Base-by-base conservation (phyloP, 2,797 vertebrate species). In the Sebastes dallii region DNA sequence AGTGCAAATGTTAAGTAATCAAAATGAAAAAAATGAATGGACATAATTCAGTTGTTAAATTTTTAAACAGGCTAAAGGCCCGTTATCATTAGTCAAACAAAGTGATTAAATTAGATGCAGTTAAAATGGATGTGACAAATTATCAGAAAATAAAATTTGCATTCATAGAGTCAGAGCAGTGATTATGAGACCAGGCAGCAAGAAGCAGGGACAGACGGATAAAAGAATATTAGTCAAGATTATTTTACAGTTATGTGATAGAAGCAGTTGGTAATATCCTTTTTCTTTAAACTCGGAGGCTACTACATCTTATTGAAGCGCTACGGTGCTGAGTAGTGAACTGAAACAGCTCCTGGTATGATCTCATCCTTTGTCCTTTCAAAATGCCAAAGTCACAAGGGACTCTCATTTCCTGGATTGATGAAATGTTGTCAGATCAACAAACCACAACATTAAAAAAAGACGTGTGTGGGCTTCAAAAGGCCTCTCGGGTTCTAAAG, bases 281-380 rank as follows among this genome's bases (percentile, higher is more conserved):
- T 50, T 50, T 52, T n/a, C 56, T 62, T 77, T 1, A 24, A 70
- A 76, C 30, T 18, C 16, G 3, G 32, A 54, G 11, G 14, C 24
- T 7, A 27, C 27, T 12, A 2, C 6, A 6, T 52, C 11, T 34
- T 18, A 24, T 2, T 72, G 61, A 54, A 59, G 46, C 18, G 27
- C 3, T 0, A 8, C 16, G 30, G 65, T 4, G 54, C n/a, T 3
- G 50, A 82, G 61, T 14, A 6, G 27, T 58, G 62, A 73, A 72
- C 22, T 27, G 20, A 72, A 72, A 72, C 27, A 22, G 27, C 32
- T 61, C 14, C 68, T 6, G 29, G 34, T 3, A 20, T 59, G 62
- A 80, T 55, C 68, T 75, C 78, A 75, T 83, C 67, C 46, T 78
- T 70, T 78, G 78, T 87, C 80, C 78, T 82, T 82, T 78, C n/a